A percentile compares a stretch with the other conserved stretches of the same genome.
Conservation (phyloP, 2,113 vertebrate species). For the Thinocorus orbignyianus region DNA sequence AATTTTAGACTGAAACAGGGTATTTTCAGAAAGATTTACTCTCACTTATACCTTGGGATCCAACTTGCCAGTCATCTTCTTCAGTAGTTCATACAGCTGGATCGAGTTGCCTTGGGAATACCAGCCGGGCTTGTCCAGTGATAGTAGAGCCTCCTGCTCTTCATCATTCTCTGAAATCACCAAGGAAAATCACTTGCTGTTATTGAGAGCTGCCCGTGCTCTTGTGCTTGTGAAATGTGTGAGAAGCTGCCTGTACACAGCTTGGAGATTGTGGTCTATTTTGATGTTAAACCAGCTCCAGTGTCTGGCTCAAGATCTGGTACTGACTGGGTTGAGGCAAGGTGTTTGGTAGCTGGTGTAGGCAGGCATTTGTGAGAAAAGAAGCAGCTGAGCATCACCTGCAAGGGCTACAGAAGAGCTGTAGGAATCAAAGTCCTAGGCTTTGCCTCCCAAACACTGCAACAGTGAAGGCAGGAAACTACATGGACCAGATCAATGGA, state of each 20-base stretch:
- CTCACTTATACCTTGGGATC: constrained; percentile 86
- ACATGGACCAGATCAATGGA: background rate
- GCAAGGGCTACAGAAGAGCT: background rate
- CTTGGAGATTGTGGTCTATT: background rate
- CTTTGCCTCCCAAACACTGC: background rate
- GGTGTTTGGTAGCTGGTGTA: background rate
- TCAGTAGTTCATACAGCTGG: constrained; percentile 89
- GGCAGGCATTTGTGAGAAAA: background rate
- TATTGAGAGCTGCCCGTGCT: background rate
- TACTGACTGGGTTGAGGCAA: background rate
- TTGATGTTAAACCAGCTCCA: background rate
- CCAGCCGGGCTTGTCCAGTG: constrained; percentile 92
- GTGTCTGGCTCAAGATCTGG: background rate
- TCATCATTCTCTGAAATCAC: constrained; percentile 85
- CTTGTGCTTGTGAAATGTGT: background rate
- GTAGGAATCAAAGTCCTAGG: background rate
- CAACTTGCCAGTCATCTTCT: constrained; percentile 87
- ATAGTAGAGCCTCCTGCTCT: constrained; percentile 84
- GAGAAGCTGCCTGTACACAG: background rate
- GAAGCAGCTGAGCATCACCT: background rate
- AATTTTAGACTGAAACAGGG: background rate
- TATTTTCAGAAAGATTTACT: background rate
- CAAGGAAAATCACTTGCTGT: background rate
- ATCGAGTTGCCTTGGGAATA: constrained; percentile 94
- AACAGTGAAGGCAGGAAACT: background rate